phyloP scores from a whole-genome alignment of 2,113 vertebrate genomes.

The Leptobrachium leishanense region DNA sequence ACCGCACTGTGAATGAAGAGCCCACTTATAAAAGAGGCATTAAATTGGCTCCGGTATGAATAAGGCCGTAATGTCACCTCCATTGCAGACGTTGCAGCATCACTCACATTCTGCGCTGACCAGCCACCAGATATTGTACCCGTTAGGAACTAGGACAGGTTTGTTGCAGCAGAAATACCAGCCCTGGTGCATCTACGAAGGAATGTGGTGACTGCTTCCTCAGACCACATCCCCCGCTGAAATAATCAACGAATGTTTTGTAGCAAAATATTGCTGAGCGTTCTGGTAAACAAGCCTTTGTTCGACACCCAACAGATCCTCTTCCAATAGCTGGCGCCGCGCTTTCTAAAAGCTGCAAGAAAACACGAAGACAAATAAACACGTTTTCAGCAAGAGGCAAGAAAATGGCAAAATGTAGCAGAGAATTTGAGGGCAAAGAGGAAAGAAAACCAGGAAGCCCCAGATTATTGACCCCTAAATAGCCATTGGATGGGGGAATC shows the following conservation, averaged over 20 bases:
- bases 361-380: constrained; percentile 8
- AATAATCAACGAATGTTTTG: constrained; percentile 17
- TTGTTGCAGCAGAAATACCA: not conserved
- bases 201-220: not conserved
- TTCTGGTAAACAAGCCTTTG: constrained; percentile 4
- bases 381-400: not conserved
- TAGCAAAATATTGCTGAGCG: constrained; percentile 7
- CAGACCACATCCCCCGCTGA: not conserved
- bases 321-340: constrained; percentile 3
- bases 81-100: too few relatives aligned
- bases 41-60: not conserved
- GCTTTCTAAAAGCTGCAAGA: not conserved
- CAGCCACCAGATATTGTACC: too few relatives aligned
- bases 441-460: not conserved
- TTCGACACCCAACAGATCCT: constrained; percentile 3
- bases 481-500: too few relatives aligned
- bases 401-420: constrained; percentile 1
- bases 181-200: too few relatives aligned
- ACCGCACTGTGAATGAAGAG: too few relatives aligned
- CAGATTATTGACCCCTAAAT: too few relatives aligned
- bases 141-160: not conserved
- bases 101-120: too few relatives aligned
- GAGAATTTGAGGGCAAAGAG: not conserved
- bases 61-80: not conserved
- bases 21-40: not conserved